Conservation (phyloP, 2,797 vertebrate genomes). For the Syngnathus rostellatus region DNA sequence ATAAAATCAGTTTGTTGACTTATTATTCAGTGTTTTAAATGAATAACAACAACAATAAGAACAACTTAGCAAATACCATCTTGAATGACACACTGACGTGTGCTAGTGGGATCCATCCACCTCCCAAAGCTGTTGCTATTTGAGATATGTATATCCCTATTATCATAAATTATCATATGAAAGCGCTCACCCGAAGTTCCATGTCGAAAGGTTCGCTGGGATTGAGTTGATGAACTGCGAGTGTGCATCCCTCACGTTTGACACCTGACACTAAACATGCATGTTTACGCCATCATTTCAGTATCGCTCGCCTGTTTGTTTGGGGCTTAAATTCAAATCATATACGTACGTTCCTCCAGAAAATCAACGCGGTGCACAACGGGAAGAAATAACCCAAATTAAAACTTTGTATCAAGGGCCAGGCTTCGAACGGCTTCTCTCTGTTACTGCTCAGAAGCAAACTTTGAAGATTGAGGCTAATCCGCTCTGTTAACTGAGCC, state of each 20-base stretch:
- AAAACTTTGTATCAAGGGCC: neutral
- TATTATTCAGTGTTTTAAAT: too few species aligned
- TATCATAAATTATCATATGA: slow-evolving; percentile 8
- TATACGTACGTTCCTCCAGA: neutral
- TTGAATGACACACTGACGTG: neutral
- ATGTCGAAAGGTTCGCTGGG: neutral
- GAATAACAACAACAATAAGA: neutral
- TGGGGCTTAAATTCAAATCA: neutral
- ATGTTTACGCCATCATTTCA: neutral
- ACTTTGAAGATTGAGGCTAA: slow-evolving; percentile 11
- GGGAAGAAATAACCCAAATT: neutral
- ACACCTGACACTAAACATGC: slow-evolving; percentile 3
- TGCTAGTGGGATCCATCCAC: neutral
- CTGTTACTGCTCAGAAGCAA: neutral
- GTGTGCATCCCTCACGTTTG: neutral
- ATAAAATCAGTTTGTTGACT: too few species aligned
- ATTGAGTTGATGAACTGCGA: neutral
- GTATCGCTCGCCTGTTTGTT: neutral
- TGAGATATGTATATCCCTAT: neutral
- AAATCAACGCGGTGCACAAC: neutral
- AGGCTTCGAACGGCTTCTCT: neutral
- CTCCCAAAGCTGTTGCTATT: neutral
- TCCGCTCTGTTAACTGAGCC: slow-evolving; percentile 15
- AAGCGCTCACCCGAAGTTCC: neutral
- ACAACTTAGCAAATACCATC: neutral